phyloP scores from a whole-genome alignment of 1,140 invertebrate genomes.

The Diabrotica virgifera region DNA sequence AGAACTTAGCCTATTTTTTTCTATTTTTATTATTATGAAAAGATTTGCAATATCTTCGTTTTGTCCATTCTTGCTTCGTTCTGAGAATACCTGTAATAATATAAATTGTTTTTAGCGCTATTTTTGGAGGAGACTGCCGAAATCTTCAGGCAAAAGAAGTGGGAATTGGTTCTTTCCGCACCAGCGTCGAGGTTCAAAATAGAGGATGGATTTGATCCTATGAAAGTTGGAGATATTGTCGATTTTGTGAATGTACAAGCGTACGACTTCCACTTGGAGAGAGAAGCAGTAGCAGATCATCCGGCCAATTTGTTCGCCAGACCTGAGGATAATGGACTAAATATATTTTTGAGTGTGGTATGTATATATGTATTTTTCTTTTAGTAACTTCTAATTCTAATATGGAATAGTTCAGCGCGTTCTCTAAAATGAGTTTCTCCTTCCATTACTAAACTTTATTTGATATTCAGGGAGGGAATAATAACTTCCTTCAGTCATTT shows the following conservation, averaged over 20 bases:
- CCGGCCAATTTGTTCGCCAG: slow-evolving; percentile 52
- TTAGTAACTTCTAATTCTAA: no score
- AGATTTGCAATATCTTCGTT: no score
- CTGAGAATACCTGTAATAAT: no score
- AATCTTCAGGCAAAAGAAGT: slow-evolving; percentile 52
- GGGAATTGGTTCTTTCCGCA: slow-evolving; percentile 56
- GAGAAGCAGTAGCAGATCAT: slow-evolving; percentile 59
- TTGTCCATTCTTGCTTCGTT: no score
- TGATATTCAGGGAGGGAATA: no score
- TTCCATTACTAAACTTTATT: no score
- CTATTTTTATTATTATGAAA: no score
- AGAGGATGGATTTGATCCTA: slow-evolving; percentile 52
- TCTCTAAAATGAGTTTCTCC: no score
- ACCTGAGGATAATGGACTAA: slow-evolving; percentile 41
- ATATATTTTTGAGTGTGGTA: slow-evolving; percentile 49
- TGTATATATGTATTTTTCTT: slow-evolving; percentile 21
- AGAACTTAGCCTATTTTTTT: no score
- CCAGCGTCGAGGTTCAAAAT: slow-evolving; percentile 53
- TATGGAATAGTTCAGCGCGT: no score
- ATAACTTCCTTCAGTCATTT: no score
- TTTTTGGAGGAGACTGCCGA: slow-evolving; percentile 53
- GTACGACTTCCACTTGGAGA: slow-evolving; percentile 67
- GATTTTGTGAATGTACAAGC: slow-evolving; percentile 70
- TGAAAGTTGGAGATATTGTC: slow-evolving; percentile 47
- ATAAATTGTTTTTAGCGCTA: slow-evolving; percentile 28